Evolutionary conservation across 2,113 vertebrate species (phyloP), one percentile per base, ranked within the genome.

Genomic region (Peromyscus maniculatus): DNA sequence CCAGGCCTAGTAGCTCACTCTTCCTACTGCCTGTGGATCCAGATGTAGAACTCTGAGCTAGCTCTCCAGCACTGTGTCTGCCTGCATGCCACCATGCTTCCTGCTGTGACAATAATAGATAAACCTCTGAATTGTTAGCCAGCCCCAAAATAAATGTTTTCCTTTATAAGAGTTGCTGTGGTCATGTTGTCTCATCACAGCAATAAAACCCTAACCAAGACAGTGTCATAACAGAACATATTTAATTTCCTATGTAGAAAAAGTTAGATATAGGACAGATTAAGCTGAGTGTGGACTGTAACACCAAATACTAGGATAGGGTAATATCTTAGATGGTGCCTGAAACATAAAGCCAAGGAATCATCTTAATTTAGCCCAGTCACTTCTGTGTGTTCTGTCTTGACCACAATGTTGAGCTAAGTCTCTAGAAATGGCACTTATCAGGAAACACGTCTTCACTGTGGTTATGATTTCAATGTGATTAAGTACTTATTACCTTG

Each of bases 401-500:
- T 91, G 82, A 91, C 95, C 87, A 93, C 83, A 97, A 87, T 95
- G 87, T 59, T 96, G 64, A 97, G 91, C 66, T 92, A 43, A 86
- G 72, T 71, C 21, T 96, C 87, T 94, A 59, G 83, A 97, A 95
- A 87, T 96, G 96, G 95, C 94, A 77, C 84, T 59, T 0, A 64
- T 72, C 91, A 93, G 96, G 83, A 97, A 94, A 91, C 82, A 78
- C 69, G 89, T 95, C 92, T 97, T 96, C 46, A 39, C 62, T 83
- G 87, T 96, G 93, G 78, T 80, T 0, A 0, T 95, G 87, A 96
- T 97, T 57, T 94, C 75, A 52, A n/a, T 89, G 75, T 92, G 97
- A 97, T 96, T 96, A 96, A 96, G 91, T 94, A 66, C 84, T 96
- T 39, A 94, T 97, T 95, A 97, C 96, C 84, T n/a, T 87, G 89